Percentiles rank a stretch among this genome's conserved stretches.
Evolutionary conservation across 2,888 invertebrate genomes (phyloP).

Genomic region (Balanococcus diminutus): DNA sequence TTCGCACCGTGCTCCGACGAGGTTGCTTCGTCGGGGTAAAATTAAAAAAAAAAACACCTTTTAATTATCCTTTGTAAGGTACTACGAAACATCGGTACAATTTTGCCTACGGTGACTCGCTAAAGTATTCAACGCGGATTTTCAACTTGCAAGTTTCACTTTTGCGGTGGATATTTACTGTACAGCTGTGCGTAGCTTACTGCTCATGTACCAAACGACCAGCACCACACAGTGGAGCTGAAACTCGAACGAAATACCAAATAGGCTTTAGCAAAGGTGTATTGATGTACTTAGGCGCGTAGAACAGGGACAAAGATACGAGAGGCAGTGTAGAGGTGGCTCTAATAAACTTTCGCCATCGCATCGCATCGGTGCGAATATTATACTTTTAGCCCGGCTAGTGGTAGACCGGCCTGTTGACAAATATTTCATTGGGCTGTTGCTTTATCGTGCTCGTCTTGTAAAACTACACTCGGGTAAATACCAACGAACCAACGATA

Average conservation of each 20-base stretch:
- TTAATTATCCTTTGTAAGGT: constrained; percentile 2
- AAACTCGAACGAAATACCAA: neutral
- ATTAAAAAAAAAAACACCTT: neutral
- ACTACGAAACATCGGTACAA: neutral
- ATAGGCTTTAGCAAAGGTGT: neutral
- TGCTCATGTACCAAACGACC: neutral
- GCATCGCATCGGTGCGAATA: neutral
- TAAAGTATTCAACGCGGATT: neutral
- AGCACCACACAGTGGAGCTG: neutral
- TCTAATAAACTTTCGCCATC: neutral
- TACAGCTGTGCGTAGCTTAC: neutral
- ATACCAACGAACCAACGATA: neutral
- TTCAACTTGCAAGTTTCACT: neutral
- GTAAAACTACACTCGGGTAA: neutral
- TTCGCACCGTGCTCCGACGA: neutral
- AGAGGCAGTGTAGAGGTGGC: neutral
- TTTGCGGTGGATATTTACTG: neutral
- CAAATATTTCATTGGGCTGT: neutral
- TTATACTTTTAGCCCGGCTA: neutral
- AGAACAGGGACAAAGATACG: neutral
- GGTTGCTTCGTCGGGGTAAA: neutral
- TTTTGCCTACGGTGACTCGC: neutral
- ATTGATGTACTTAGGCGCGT: neutral
- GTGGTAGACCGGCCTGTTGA: neutral
- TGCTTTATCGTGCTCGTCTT: neutral